Evolutionary conservation across 2,113 vertebrate genomes (phyloP).

Genomic region (Xenopus borealis): DNA sequence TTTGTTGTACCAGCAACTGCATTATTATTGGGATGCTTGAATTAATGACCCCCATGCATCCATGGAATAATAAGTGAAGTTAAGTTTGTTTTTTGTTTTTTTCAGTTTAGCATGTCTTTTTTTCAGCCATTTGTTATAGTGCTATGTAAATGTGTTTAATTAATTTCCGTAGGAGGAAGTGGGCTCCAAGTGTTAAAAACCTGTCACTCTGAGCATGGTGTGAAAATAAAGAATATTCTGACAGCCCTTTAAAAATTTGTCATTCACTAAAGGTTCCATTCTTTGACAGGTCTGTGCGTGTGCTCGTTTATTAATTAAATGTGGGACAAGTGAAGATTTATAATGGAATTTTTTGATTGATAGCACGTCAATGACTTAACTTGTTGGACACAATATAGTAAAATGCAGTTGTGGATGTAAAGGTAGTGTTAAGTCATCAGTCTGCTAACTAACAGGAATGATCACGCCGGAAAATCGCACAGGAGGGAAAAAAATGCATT

Average conservation of each 20-base stretch:
- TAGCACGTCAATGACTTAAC: slow-evolving; percentile 4
- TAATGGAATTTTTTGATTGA: slow-evolving; percentile 1
- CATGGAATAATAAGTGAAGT: too few species aligned
- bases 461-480: too few species aligned
- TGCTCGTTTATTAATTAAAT: slow-evolving; percentile 22
- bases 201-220: slow-evolving; percentile 6
- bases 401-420: not conserved
- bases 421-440: slow-evolving; percentile 4
- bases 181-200: slow-evolving; percentile 14
- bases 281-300: slow-evolving; percentile 5
- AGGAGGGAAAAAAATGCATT: not conserved
- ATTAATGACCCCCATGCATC: too few species aligned
- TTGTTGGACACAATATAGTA: slow-evolving; percentile 5
- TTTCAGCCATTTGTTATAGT: not conserved
- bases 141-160: slow-evolving; percentile 17
- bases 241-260: slow-evolving; percentile 32
- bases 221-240: not conserved
- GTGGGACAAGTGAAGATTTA: not conserved
- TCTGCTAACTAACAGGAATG: not conserved
- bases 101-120: slow-evolving; percentile 7
- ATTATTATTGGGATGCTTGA: too few species aligned
- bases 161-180: slow-evolving; percentile 3
- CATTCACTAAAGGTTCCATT: slow-evolving; percentile 14
- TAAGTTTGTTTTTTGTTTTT: too few species aligned
- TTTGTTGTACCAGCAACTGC: too few species aligned